Percentiles rank a stretch among this genome's conserved stretches.
phyloP scores from a whole-genome alignment of 2,113 vertebrate species.

The Strigops habroptila region DNA sequence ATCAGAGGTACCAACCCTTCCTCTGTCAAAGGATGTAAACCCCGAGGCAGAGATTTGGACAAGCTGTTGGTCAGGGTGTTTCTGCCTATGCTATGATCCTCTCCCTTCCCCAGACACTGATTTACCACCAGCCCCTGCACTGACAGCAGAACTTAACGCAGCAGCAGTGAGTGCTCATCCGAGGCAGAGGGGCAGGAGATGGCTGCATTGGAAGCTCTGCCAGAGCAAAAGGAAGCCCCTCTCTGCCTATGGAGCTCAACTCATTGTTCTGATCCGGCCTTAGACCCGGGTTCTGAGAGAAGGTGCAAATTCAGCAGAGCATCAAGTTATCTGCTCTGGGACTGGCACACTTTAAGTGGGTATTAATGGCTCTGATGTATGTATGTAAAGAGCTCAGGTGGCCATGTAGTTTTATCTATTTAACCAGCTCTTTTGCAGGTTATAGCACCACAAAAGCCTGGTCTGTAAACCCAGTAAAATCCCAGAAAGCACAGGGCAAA shows the following conservation, averaged over 20 bases:
- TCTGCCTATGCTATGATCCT: background rate
- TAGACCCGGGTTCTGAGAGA: background rate
- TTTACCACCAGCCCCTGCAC: background rate
- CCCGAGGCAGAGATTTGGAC: background rate
- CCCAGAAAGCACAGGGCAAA: background rate
- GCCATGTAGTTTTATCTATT: background rate
- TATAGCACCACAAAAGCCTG: background rate
- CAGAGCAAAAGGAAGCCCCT: slow-evolving; percentile 14
- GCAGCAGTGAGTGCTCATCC: background rate
- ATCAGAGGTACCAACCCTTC: background rate
- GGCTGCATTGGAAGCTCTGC: slow-evolving; percentile 35
- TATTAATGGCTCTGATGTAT: background rate
- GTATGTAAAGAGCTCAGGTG: background rate
- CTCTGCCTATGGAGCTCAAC: background rate
- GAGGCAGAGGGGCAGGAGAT: slow-evolving; percentile 20
- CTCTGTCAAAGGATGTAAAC: background rate
- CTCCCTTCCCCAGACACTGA: background rate
- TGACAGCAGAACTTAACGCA: slow-evolving; percentile 25
- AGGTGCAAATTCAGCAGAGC: background rate
- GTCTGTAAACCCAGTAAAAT: background rate
- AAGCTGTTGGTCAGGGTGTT: too few relatives aligned
- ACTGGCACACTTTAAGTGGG: background rate
- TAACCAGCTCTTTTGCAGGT: background rate
- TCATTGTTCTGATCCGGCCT: background rate
- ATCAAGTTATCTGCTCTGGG: background rate